phyloP scores from a whole-genome alignment of 2,113 vertebrate species.

The Tylochromis polylepis region DNA sequence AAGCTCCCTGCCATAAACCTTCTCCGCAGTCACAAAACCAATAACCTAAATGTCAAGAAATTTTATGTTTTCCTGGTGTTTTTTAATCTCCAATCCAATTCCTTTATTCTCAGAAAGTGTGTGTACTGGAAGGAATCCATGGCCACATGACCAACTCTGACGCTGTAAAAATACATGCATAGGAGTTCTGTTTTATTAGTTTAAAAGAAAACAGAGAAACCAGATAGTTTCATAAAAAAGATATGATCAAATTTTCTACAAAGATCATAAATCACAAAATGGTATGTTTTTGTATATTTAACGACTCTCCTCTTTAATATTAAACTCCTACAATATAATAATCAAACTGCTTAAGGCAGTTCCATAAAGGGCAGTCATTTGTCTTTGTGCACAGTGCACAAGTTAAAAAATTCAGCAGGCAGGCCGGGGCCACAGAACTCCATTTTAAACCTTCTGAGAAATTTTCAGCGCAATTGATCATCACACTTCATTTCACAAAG shows the following conservation, averaged over 20 bases:
- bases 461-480: constrained; percentile 66
- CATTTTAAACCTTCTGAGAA: constrained; percentile 58
- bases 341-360: constrained; percentile 39
- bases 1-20: constrained; percentile 47
- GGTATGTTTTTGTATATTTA: constrained; percentile 42
- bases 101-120: constrained; percentile 40
- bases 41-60: constrained; percentile 56
- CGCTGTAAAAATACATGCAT: constrained; percentile 45
- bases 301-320: constrained; percentile 36
- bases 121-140: constrained; percentile 45
- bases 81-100: constrained; percentile 47
- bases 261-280: constrained; percentile 38
- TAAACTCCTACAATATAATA: constrained; percentile 43
- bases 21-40: constrained; percentile 39
- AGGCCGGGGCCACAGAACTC: constrained; percentile 35
- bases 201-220: not conserved
- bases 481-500: constrained; percentile 57
- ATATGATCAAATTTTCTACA: constrained; percentile 41
- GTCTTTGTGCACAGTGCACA: constrained; percentile 30
- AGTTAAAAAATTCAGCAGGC: constrained; percentile 59
- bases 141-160: constrained; percentile 33
- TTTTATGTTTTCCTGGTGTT: constrained; percentile 57
- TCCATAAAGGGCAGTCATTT: constrained; percentile 50
- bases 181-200: not conserved
- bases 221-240: not conserved